Base-by-base conservation (phyloP, 2,888 invertebrate genomes). In the Catocala sponsa region DNA sequence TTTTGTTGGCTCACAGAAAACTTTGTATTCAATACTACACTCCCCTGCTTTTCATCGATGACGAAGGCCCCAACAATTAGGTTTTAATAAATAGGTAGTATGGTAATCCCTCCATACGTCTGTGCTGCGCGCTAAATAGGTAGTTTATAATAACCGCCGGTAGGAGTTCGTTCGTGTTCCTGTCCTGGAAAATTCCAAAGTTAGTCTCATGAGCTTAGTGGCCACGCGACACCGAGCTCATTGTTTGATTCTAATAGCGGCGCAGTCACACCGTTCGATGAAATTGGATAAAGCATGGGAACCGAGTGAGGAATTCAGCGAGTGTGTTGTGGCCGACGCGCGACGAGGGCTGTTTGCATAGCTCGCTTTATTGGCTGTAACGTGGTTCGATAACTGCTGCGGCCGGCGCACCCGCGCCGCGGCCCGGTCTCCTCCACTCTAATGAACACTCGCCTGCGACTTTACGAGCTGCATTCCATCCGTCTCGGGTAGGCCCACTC, bases 201-300 rank as follows among this genome's bases (percentile, higher is more conserved):
- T 85, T 83, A 85, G 85, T 89, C 84, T 85, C 83, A 84, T 78
- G 71, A 78, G 82, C 81, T 83, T 83, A 83, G 86, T 83, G 80
- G 87, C 85, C 84, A 89, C 86, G 86, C 86, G 87, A 91, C 90
- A 90, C 89, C 88, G 79, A 70, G 81, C 85, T 85, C 85, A 92
- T 94, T 93, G 92, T 93, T 91, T 85, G 83, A 83, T 85, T 87
- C 84, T 90, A 87, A 89, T 84, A 86, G 84, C 84, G 81, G 81
- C 85, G 83, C 86, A 87, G 83, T 86, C 87, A 81, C 86, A 87
- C 84, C 83, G 87, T 86, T 89, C 88, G 87, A 86, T 92, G 93
- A 92, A 94, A 93, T 92, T 87, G 91, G 91, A 94, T 92, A 92
- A 91, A 91, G 88, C 92, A 88, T 94, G 94, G 92, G 94, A 94